phyloP scores from a whole-genome alignment of 1,140 invertebrate genomes.

The Polypedilum vanderplanki region DNA sequence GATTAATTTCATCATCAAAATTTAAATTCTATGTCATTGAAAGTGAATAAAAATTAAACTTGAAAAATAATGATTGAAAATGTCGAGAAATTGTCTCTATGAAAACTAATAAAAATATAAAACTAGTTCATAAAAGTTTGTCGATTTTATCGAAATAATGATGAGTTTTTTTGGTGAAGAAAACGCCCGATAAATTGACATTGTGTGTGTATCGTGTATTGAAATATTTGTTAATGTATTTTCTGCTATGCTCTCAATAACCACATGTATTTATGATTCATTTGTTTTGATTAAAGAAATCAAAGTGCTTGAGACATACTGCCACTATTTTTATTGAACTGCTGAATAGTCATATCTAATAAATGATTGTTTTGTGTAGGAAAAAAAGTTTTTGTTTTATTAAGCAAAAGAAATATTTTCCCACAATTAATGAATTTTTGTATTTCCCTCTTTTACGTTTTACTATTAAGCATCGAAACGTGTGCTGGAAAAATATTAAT shows the following conservation, averaged over 20 bases:
- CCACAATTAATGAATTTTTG: neutral
- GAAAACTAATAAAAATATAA: neutral
- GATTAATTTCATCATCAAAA: neutral
- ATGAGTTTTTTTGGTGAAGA: neutral
- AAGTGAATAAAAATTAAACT: too few species aligned
- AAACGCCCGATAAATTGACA: slow-evolving; percentile 17
- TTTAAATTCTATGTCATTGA: too few species aligned
- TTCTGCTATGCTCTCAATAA: neutral
- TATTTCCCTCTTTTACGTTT: neutral
- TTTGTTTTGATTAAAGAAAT: slow-evolving; percentile 10
- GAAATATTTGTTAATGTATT: neutral
- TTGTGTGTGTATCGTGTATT: neutral
- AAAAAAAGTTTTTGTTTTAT: neutral
- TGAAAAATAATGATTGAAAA: too few species aligned
- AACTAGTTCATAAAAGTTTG: neutral
- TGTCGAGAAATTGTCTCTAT: too few species aligned
- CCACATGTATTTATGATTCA: neutral
- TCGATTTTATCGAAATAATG: neutral
- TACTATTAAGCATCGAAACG: too few species aligned
- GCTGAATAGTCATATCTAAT: too few species aligned
- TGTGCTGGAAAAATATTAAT: too few species aligned
- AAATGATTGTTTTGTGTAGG: neutral
- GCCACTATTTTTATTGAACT: too few species aligned
- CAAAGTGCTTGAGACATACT: too few species aligned
- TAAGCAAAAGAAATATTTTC: neutral